phyloP scores from a whole-genome alignment of 1,140 invertebrate genomes.

The Conus betulinus region DNA sequence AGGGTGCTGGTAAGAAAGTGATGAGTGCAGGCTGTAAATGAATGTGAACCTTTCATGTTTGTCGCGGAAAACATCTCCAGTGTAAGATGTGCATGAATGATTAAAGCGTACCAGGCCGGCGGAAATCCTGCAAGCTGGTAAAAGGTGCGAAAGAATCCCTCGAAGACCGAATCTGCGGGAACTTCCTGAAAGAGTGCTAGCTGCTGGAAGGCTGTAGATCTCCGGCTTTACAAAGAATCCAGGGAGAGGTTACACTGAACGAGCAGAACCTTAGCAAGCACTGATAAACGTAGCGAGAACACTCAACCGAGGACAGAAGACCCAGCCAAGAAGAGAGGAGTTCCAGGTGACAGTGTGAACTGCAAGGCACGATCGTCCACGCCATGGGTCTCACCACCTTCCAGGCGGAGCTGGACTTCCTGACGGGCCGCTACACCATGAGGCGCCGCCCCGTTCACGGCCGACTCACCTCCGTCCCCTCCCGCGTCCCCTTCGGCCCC shows the following conservation, averaged over 20 bases:
- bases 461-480: background rate
- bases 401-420: slow-evolving; percentile 32
- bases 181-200: no score
- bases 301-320: background rate
- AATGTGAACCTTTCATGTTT: no score
- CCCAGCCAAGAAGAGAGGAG: background rate
- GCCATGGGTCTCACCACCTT: slow-evolving; percentile 15
- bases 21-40: no score
- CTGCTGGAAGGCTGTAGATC: no score
- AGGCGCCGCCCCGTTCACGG: slow-evolving; percentile 9
- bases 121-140: no score
- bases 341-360: background rate
- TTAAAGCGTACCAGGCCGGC: no score
- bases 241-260: background rate
- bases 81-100: no score
- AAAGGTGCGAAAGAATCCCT: no score
- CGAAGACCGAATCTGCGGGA: no score
- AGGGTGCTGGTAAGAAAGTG: no score
- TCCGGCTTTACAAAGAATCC: no score
- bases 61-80: no score
- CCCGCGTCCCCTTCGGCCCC: background rate
- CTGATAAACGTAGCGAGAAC: background rate
- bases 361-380: background rate
- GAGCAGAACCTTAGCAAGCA: background rate
- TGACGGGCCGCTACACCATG: slow-evolving; percentile 33